Percentiles rank a stretch among this genome's conserved stretches.
Conservation (phyloP, 1,140 invertebrate species). For the Drosophila ironensis region DNA sequence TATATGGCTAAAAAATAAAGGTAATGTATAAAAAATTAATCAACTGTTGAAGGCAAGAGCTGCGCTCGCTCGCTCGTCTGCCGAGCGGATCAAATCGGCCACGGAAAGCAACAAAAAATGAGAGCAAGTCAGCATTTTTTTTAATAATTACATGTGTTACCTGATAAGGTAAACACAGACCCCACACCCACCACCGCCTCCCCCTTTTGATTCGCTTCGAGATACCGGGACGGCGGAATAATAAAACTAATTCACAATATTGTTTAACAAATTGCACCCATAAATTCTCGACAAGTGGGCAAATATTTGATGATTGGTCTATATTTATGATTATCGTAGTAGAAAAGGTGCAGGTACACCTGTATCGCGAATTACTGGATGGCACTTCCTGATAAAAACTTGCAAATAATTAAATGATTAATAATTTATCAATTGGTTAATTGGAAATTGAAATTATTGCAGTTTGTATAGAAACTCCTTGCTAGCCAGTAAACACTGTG, state of each 20-base stretch:
- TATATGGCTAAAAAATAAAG: not conserved
- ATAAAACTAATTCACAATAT: conserved; percentile 62
- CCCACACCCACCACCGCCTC: not conserved
- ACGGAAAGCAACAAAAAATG: not conserved
- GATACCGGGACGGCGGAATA: conserved; percentile 16
- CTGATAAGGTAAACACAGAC: conserved; percentile 34
- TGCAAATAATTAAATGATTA: not conserved
- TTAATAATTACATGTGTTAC: conserved; percentile 53
- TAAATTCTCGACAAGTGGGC: conserved; percentile 48
- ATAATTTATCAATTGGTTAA: no score
- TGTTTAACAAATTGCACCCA: conserved; percentile 57
- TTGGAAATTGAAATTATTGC: not conserved
- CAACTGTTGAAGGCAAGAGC: conserved; percentile 39
- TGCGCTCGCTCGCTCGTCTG: conserved; percentile 34
- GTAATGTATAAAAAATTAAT: conserved; percentile 11
- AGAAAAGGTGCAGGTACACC: not conserved
- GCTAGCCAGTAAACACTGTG: not conserved
- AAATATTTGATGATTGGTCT: conserved; percentile 40
- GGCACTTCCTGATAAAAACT: not conserved
- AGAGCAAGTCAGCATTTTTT: conserved; percentile 1
- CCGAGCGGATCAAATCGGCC: conserved; percentile 29
- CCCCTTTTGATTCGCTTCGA: conserved; percentile 12
- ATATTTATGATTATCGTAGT: conserved; percentile 19
- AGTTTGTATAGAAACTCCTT: not conserved
- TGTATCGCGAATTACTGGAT: not conserved